phyloP scores from a whole-genome alignment of 2,113 vertebrate species.

The Microtus pennsylvanicus region DNA sequence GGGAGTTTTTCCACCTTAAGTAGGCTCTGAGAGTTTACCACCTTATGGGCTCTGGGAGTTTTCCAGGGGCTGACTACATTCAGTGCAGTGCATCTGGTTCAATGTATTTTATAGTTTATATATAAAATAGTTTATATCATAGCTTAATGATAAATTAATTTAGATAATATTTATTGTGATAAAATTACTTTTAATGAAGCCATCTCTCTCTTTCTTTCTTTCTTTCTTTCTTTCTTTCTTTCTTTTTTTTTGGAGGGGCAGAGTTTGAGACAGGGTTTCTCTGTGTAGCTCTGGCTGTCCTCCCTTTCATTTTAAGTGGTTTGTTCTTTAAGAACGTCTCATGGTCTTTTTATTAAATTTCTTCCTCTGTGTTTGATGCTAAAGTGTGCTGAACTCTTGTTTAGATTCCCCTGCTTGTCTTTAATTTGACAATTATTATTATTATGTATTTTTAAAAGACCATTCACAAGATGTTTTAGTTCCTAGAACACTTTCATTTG shows the following conservation, averaged over 20 bases:
- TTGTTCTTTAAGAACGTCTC: slow-evolving; percentile 26
- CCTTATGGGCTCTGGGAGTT: background rate
- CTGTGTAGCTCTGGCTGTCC: background rate
- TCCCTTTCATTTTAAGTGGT: background rate
- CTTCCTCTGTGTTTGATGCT: background rate
- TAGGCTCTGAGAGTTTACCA: background rate
- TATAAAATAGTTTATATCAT: background rate
- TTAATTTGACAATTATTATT: background rate
- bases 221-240: background rate
- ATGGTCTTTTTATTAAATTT: slow-evolving; percentile 6
- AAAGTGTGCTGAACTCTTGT: background rate
- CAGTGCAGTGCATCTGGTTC: background rate
- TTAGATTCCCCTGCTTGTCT: background rate
- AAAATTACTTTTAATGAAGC: slow-evolving; percentile 24
- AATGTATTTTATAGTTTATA: background rate
- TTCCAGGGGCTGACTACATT: background rate
- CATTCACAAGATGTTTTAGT: background rate
- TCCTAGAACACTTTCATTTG: background rate
- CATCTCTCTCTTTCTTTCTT: background rate
- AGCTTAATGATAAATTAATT: background rate
- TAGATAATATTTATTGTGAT: background rate
- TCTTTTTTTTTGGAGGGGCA: background rate
- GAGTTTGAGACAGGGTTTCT: background rate
- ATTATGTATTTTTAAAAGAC: background rate
- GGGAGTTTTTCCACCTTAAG: background rate